phyloP scores from a whole-genome alignment of 2,797 vertebrate species.

The Gallirallus australis region DNA sequence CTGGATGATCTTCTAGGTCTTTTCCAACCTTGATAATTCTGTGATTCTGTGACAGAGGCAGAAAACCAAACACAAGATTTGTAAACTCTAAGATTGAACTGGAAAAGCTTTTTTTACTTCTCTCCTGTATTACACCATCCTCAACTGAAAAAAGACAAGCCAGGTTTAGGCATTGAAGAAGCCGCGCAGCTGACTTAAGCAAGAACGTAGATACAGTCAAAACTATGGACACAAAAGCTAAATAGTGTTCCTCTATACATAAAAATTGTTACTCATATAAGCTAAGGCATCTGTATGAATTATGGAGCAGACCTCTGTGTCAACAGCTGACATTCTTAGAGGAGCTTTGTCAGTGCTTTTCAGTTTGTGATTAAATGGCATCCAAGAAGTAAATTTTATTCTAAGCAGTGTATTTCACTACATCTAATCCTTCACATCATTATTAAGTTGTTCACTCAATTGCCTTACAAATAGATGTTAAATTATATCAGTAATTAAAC shows the following conservation, averaged over 20 bases:
- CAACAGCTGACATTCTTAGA: background rate
- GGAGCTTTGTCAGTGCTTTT: background rate
- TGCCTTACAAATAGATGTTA: background rate
- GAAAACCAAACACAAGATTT: background rate
- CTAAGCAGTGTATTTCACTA: background rate
- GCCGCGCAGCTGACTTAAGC: background rate
- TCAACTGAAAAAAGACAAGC: background rate
- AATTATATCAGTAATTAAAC: background rate
- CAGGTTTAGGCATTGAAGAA: background rate
- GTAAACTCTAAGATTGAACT: background rate
- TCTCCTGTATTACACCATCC: background rate
- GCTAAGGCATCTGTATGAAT: background rate
- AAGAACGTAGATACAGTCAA: background rate
- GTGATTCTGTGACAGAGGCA: too few relatives aligned
- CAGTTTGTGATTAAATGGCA: background rate
- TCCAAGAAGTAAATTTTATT: background rate
- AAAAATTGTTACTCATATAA: background rate
- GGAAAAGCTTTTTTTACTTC: background rate
- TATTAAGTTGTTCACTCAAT: background rate
- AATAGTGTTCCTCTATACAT: background rate
- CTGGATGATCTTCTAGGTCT: too few relatives aligned
- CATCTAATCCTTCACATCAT: background rate
- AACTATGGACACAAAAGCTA: background rate
- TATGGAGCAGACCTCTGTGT: background rate
- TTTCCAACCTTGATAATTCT: too few relatives aligned